Base-by-base conservation (phyloP, 2,113 vertebrate species). In the Zapornia atra region DNA sequence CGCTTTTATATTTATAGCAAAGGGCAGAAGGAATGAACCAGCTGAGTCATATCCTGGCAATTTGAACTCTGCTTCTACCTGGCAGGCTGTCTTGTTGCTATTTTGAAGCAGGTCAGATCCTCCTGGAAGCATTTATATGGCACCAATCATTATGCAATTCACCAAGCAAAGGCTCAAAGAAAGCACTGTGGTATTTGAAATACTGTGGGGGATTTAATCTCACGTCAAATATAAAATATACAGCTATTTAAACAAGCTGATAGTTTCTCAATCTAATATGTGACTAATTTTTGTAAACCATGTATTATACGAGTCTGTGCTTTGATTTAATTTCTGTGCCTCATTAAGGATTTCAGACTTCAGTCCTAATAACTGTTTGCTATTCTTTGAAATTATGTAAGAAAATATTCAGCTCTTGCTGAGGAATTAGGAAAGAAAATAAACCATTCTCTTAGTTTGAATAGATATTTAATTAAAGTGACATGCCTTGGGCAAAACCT, bases 391-490 rank as follows among this genome's bases (percentile, higher is more conserved):
- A 90, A 80, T 40, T 17, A 65, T 51, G 17, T 91, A 90, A 73
- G 75, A 90, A 85, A 91, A 77, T 73, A 94, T 15, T 90, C 50
- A 77, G 17, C 12, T 92, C 59, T 95, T 90, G 68, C 59, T 77
- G 82, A 91, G 63, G 63, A 88, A 91, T 95, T 92, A 90, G 20
- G 82, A 94, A 93, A 86, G 82, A 96, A 95, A 95, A 88, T 14
- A 90, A 91, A 90, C 66, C 70, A 80, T 94, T 94, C 84, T 92
- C 51, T 80, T 78, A 86, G 72, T 95, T 92, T 88, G 83, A 94
- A 83, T 42, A 91, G 95, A 86, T 91, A 78, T 61, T 92, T 95
- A 88, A 97, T 91, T 97, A 95, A 94, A 73, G 26, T 71, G 76
- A 81, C 69, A 53, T 64, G 91, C 91, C 83, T 91, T 66, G 56